Percentiles rank a stretch among this genome's conserved stretches.
These are phyloP conservation scores for Orchestia grillus DNA, from an alignment of 1,140 invertebrate genomes.

Conservation along the genomic window DNA sequence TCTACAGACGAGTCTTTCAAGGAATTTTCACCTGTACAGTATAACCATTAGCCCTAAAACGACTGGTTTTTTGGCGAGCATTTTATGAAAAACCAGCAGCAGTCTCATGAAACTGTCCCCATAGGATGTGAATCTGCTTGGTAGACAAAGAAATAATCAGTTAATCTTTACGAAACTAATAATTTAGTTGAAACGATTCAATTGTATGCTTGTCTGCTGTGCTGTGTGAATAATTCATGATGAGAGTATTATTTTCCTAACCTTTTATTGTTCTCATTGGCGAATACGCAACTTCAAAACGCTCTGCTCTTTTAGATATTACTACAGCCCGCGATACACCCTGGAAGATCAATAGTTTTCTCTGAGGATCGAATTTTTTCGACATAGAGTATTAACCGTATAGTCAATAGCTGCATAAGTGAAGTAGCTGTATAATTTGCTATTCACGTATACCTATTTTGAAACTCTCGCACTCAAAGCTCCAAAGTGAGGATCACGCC, in stretches of 20 bases:
- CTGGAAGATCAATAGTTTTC: neutral
- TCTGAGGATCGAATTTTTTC: neutral
- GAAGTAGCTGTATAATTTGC: too few relatives aligned
- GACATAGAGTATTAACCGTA: neutral
- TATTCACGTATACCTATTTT: too few relatives aligned
- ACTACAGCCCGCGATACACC: too few relatives aligned
- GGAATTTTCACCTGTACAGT: neutral
- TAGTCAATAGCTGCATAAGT: neutral
- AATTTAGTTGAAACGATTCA: neutral
- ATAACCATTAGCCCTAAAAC: too few relatives aligned
- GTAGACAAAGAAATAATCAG: neutral
- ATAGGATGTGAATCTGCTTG: too few relatives aligned
- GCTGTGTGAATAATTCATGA: neutral
- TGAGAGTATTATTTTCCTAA: neutral
- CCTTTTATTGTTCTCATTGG: too few relatives aligned
- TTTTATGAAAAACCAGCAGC: too few relatives aligned
- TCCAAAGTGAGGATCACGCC: too few relatives aligned
- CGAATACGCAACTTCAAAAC: neutral
- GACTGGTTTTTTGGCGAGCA: too few relatives aligned
- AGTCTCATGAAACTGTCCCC: too few relatives aligned
- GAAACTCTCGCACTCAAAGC: neutral
- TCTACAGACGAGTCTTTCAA: neutral
- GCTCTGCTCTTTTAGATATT: neutral
- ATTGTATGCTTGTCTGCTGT: neutral
- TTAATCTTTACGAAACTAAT: neutral